These are phyloP conservation scores for Synanthedon andrenaeformis DNA, from an alignment of 2,888 invertebrate species.

Conservation along the genomic window DNA sequence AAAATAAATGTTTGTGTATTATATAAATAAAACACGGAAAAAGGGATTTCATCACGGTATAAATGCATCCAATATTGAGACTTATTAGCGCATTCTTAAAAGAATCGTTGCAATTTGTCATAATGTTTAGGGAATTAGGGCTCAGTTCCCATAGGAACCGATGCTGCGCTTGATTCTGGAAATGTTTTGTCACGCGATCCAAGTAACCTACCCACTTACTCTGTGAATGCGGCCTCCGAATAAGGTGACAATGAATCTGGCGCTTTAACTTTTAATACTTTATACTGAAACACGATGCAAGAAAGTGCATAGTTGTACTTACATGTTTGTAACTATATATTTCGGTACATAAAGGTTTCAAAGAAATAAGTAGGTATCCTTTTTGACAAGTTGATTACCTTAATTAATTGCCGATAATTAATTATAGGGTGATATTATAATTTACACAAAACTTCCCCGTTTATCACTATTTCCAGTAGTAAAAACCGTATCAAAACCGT, in stretches of 20 bases:
- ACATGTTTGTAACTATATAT: not conserved
- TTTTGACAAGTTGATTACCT: not conserved
- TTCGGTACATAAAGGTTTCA: not conserved
- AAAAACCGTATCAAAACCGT: no score
- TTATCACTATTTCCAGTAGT: no score
- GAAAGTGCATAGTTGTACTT: no score
- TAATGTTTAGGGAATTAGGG: conserved; percentile 16
- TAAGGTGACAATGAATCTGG: conserved; percentile 18
- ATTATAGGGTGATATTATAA: no score
- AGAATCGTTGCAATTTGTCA: conserved; percentile 31
- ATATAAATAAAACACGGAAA: no score
- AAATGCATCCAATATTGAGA: not conserved
- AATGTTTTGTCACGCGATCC: conserved; percentile 40
- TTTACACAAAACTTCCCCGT: no score
- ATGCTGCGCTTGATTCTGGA: conserved; percentile 13
- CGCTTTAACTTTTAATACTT: no score
- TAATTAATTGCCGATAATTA: not conserved
- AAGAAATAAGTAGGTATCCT: not conserved
- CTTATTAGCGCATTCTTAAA: conserved; percentile 34
- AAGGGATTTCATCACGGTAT: not conserved
- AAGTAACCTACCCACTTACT: conserved; percentile 8
- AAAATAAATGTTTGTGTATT: no score
- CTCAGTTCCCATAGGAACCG: conserved; percentile 48
- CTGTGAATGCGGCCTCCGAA: conserved; percentile 16
- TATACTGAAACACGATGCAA: no score